Evolutionary conservation across 1,140 invertebrate species (phyloP).

Genomic region (Macrocentrus cingulum): DNA sequence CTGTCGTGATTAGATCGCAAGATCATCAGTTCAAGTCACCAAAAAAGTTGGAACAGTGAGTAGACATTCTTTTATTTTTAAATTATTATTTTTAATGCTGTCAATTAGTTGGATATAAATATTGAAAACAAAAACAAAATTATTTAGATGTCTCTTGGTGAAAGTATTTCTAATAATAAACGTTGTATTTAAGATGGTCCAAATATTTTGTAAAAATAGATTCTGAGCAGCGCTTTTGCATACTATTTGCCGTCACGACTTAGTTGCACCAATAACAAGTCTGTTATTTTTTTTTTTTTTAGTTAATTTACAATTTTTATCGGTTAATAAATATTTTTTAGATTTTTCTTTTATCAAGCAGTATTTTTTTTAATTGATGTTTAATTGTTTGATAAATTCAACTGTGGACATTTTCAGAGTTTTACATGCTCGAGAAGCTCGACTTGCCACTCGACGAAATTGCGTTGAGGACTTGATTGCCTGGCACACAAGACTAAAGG

Average conservation of each 20-base stretch:
- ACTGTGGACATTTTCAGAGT: slow-evolving; percentile 40
- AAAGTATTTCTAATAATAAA: slow-evolving; percentile 48
- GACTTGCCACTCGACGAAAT: slow-evolving; percentile 51
- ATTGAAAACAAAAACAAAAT: no score
- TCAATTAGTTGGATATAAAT: no score
- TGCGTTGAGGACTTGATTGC: slow-evolving; percentile 57
- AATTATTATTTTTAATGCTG: not conserved
- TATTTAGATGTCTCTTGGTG: no score
- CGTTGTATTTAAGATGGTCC: slow-evolving; percentile 42
- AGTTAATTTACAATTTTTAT: no score
- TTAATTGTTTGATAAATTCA: not conserved
- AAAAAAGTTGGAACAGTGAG: slow-evolving; percentile 55
- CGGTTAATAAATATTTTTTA: no score
- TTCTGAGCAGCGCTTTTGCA: slow-evolving; percentile 28
- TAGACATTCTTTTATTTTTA: slow-evolving; percentile 25
- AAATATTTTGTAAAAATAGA: slow-evolving; percentile 53
- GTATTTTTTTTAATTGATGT: not conserved
- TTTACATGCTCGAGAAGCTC: slow-evolving; percentile 52
- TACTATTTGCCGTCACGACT: not conserved
- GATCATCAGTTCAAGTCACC: slow-evolving; percentile 47
- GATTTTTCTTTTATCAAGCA: no score
- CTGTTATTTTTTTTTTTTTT: no score
- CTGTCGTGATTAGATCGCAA: slow-evolving; percentile 49
- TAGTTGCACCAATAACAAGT: no score
- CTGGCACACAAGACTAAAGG: slow-evolving; percentile 52